A percentile compares a stretch with the other conserved stretches of the same genome.
phyloP scores from a whole-genome alignment of 2,888 invertebrate genomes.

The Diadegma fenestrale region DNA sequence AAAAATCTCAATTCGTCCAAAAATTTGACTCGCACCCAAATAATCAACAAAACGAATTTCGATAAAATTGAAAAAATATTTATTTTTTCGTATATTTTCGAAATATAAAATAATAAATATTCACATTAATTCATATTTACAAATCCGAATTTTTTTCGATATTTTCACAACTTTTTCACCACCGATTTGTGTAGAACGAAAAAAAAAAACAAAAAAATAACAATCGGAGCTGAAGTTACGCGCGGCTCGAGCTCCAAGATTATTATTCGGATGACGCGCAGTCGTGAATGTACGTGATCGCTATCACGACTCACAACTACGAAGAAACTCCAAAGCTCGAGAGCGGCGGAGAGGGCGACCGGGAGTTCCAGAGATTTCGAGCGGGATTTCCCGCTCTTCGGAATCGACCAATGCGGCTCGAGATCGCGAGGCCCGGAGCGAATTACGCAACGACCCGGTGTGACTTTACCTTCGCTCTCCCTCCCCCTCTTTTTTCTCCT shows the following conservation, averaged over 20 bases:
- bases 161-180: background rate
- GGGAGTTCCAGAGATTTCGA: slow-evolving; percentile 74
- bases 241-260: slow-evolving; percentile 40
- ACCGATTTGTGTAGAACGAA: slow-evolving; percentile 1
- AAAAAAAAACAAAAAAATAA: no score
- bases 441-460: slow-evolving; percentile 61
- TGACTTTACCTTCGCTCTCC: slow-evolving; percentile 33
- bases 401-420: slow-evolving; percentile 75
- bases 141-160: background rate
- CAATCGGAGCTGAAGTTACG: slow-evolving; percentile 38
- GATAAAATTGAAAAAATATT: background rate
- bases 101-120: background rate
- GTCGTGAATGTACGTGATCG: slow-evolving; percentile 44
- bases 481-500: background rate
- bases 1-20: background rate
- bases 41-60: background rate
- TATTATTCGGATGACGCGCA: slow-evolving; percentile 54
- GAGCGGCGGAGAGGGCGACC: slow-evolving; percentile 63
- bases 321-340: slow-evolving; percentile 44
- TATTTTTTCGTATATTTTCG: background rate
- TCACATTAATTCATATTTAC: background rate
- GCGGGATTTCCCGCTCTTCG: slow-evolving; percentile 81
- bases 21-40: background rate
- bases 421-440: slow-evolving; percentile 16
- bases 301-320: slow-evolving; percentile 21